Evolutionary conservation across 2,113 vertebrate species (phyloP).

Genomic region (Calcarius ornatus): DNA sequence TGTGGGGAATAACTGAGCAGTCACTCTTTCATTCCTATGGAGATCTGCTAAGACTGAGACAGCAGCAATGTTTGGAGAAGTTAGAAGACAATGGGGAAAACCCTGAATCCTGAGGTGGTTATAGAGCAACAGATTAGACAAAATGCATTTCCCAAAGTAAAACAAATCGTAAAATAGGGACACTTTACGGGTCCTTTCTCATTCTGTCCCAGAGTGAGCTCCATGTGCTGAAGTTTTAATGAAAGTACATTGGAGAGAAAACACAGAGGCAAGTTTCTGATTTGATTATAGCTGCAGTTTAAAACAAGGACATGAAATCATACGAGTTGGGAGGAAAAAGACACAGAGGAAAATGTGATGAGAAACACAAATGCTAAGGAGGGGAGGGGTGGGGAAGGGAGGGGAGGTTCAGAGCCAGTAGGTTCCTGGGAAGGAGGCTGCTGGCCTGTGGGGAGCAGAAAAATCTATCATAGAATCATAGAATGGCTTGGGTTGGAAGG

Average conservation of each 20-base stretch:
- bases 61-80: neutral
- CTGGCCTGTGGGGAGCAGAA: rapidly evolving
- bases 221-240: neutral
- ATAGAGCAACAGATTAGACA: neutral
- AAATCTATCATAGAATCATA: neutral
- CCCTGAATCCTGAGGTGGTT: neutral
- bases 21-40: neutral
- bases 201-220: neutral
- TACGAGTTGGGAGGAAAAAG: neutral
- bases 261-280: neutral
- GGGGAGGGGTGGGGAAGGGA: too few species aligned
- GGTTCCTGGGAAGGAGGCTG: neutral
- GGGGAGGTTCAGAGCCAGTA: too few species aligned
- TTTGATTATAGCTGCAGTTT: neutral
- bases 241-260: neutral
- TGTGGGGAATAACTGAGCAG: neutral
- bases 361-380: neutral
- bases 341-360: neutral
- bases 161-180: neutral
- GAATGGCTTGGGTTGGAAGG: neutral
- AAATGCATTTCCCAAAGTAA: neutral
- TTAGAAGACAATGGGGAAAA: neutral
- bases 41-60: neutral
- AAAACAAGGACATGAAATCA: neutral
- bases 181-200: neutral